Evolutionary conservation across 2,797 vertebrate genomes (phyloP).

Genomic region (Labroides dimidiatus): DNA sequence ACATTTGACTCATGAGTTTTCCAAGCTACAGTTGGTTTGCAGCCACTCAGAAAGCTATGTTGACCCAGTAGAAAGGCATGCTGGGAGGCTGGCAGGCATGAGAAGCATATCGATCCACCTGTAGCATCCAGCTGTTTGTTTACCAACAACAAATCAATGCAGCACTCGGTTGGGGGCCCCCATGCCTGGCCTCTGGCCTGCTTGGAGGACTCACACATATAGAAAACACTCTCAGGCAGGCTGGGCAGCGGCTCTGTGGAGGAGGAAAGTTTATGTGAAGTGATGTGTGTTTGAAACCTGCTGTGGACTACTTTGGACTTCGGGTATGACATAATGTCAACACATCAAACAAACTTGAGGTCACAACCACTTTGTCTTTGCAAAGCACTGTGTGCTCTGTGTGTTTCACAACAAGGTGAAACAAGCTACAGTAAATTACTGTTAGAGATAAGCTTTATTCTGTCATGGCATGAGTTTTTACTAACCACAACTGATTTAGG

Average conservation of each 20-base stretch:
- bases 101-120: constrained; percentile 82
- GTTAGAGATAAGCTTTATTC: not conserved
- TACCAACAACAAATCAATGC: constrained; percentile 88
- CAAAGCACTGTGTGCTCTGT: not conserved
- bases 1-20: constrained; percentile 57
- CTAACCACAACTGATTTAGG: too few species aligned
- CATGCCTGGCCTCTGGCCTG: constrained; percentile 73
- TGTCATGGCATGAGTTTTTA: too few species aligned
- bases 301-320: not conserved
- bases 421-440: not conserved
- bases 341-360: not conserved
- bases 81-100: constrained; percentile 74
- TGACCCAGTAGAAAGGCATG: constrained; percentile 69
- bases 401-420: not conserved
- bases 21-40: constrained; percentile 51
- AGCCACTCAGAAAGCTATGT: constrained; percentile 61
- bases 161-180: constrained; percentile 70
- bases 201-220: constrained; percentile 53
- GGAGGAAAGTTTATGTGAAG: constrained; percentile 9
- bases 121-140: constrained; percentile 85
- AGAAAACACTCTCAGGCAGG: constrained; percentile 5
- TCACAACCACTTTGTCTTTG: too few species aligned
- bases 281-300: constrained; percentile 12
- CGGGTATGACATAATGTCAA: not conserved
- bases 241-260: constrained; percentile 23